A percentile compares a stretch with the other conserved stretches of the same genome.
These are phyloP conservation scores for Pleuronectes platessa DNA, from an alignment of 2,113 vertebrate genomes.

Conservation along the genomic window DNA sequence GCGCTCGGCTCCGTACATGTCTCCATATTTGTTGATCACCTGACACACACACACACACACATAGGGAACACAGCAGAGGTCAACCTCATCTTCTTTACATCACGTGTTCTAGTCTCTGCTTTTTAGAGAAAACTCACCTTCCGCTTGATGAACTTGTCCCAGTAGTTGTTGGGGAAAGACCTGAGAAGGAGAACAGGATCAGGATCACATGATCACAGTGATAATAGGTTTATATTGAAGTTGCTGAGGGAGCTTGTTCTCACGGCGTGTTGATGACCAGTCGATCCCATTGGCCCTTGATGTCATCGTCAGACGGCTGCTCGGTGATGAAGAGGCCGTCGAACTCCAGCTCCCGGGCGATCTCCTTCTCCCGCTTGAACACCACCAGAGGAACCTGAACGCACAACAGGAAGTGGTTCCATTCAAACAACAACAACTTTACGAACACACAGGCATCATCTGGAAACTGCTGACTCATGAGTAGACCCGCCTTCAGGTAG, in stretches of 20 bases:
- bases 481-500: constrained; percentile 88
- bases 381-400: constrained; percentile 94
- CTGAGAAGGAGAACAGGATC: constrained; percentile 73
- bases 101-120: too few species aligned
- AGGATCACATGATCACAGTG: too few species aligned
- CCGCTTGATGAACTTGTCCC: constrained; percentile 99
- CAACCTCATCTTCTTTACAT: neutral
- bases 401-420: neutral
- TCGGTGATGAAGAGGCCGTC: constrained; percentile 97
- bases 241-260: constrained; percentile 59
- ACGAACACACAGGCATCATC: too few species aligned
- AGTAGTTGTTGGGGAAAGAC: constrained; percentile 97
- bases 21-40: constrained; percentile 99
- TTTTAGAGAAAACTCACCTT: constrained; percentile 83
- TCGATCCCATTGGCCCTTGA: constrained; percentile 98
- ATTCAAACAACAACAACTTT: neutral
- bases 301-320: constrained; percentile 97
- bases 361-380: constrained; percentile 98
- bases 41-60: constrained; percentile 48
- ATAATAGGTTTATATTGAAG: too few species aligned
- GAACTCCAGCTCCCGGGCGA: constrained; percentile 96
- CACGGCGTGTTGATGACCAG: constrained; percentile 98
- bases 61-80: neutral
- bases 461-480: neutral
- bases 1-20: constrained; percentile 94